These are phyloP conservation scores for Palythoa heliodiscus DNA, from an alignment of 92 coral and sea anemone species.

Conservation along the genomic window DNA sequence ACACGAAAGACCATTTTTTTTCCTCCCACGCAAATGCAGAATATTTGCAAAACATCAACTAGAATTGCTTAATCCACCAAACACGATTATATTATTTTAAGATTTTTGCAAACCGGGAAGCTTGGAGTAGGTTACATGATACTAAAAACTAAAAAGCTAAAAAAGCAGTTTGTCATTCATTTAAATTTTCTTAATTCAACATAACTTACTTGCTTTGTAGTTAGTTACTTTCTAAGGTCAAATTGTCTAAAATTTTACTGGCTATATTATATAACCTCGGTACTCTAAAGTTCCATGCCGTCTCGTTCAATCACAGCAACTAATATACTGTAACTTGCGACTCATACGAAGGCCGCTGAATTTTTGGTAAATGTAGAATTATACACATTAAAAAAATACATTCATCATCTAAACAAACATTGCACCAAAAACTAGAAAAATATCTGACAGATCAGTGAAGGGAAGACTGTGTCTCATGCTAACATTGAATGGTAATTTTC, in stretches of 20 bases:
- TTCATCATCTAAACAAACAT: conserved; percentile 35
- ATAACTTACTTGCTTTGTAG: too few species aligned
- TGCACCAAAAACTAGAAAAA: conserved; percentile 9
- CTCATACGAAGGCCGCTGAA: background rate
- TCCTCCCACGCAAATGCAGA: conserved; percentile 24
- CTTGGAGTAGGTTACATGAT: background rate
- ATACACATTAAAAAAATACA: conserved; percentile 1
- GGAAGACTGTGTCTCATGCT: conserved; percentile 1
- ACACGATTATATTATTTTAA: background rate
- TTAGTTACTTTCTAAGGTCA: background rate
- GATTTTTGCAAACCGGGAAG: background rate
- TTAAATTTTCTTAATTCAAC: background rate
- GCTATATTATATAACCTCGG: too few species aligned
- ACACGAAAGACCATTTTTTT: conserved; percentile 31
- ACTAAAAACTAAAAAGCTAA: background rate
- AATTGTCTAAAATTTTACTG: background rate
- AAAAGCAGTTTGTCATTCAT: background rate
- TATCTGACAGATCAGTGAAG: background rate
- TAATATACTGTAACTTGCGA: background rate
- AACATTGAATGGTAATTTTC: background rate
- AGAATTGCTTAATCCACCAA: background rate
- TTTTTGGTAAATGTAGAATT: background rate
- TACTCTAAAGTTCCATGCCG: too few species aligned
- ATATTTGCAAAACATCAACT: background rate
- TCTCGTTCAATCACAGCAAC: background rate